Percentiles rank a stretch among this genome's conserved stretches.
Conservation (phyloP, 1,140 invertebrate genomes). For the Brachionus manjavacas region DNA sequence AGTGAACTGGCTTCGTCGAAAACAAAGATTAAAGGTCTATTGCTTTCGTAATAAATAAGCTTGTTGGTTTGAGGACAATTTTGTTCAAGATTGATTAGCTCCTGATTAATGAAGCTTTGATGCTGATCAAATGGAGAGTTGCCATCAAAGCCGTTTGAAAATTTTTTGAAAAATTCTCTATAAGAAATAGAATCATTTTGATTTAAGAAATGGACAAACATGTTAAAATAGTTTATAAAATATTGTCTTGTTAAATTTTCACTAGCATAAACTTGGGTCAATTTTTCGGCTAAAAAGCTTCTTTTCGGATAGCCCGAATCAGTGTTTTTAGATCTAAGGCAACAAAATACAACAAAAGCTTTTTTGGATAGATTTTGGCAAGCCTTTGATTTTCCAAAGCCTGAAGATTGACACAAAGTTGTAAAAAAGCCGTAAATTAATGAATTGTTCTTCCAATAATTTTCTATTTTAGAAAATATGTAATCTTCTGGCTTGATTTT, state of each 20-base stretch:
- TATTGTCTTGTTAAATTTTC: background rate
- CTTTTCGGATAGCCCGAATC: background rate
- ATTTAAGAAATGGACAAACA: background rate
- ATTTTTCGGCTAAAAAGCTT: background rate
- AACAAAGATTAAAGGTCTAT: background rate
- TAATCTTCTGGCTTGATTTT: background rate
- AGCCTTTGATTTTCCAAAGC: background rate
- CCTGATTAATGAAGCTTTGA: background rate
- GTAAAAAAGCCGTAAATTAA: background rate
- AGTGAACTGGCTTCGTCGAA: background rate
- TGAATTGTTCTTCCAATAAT: background rate
- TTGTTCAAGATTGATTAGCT: background rate
- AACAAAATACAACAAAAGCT: background rate
- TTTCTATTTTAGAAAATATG: background rate
- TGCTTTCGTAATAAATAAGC: background rate
- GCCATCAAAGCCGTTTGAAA: background rate
- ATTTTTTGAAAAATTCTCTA: background rate
- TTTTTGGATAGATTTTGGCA: conserved; percentile 9
- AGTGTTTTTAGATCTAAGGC: background rate
- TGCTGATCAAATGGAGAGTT: background rate
- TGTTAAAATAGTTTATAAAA: background rate
- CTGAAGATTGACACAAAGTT: background rate
- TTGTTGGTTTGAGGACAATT: background rate
- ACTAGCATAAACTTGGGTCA: background rate
- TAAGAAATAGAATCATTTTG: background rate